Evolutionary conservation across 2,113 vertebrate species (phyloP), one percentile per base, ranked within the genome.

Genomic region (Actenoides lindsayi): DNA sequence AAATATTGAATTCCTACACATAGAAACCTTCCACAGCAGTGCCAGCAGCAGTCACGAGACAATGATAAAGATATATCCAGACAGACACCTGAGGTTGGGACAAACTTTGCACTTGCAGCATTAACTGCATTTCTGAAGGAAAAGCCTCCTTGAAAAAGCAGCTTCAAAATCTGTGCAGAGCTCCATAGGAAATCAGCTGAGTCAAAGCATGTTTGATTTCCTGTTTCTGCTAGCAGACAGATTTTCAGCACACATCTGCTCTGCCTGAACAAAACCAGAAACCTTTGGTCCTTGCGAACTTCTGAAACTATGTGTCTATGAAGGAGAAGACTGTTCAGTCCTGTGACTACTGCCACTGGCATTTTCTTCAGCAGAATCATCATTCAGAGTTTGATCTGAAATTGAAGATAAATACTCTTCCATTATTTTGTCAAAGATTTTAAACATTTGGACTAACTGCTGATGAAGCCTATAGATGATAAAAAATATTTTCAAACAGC

Each of bases 401-500:
- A 48, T 14, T 41, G 59, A 65, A 86, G 33, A 41, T 16, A 63
- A 79, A 67, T 51, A 53, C 10, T 37, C 62, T 89, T 68, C 39
- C 53, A 78, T 63, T 74, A 48, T 48, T 90, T 79, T 87, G 48
- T 54, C 16, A 63, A 27, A 25, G 42, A n/a, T 74, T 57, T 11
- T 12, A 81, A 71, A 82, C 13, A 27, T 56, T 39, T 60, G 60
- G 20, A 44, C 33, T 79, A 83, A 75, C 11, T 31, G 37, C 13
- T 74, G 71, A 51, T 53, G 37, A 73, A 83, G 25, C 23, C 27
- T 59, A 35, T 11, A 71, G 20, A n/a, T 48, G 18, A 64, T 11
- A 35, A 1, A 51, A 87, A 80, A 48, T n/a, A 30, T 0, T 0
- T 12, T 9, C 13, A 63, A 57, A 57, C 9, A 9, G 9, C 21